Evolutionary conservation across 2,888 invertebrate genomes (phyloP).

Genomic region (Acanthococcus lagerstroemiae): DNA sequence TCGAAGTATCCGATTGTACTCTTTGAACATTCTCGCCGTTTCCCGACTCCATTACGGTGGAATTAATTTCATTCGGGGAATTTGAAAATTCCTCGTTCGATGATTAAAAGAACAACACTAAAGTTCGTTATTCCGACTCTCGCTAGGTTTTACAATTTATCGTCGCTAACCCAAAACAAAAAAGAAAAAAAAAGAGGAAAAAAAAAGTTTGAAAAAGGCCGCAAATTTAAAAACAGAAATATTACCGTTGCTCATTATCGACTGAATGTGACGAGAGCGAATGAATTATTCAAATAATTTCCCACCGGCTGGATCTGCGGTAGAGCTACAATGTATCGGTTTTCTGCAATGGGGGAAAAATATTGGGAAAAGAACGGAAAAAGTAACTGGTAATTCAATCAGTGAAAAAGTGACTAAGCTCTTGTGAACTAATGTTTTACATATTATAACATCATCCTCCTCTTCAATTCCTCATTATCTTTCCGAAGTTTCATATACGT

Average conservation of each 20-base stretch:
- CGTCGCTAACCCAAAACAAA: background rate
- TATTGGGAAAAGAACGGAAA: no score
- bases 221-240: background rate
- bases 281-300: background rate
- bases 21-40: background rate
- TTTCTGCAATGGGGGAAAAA: no score
- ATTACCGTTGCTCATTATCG: background rate
- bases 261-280: background rate
- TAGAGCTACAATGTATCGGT: no score
- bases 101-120: background rate
- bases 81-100: background rate
- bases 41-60: background rate
- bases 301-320: no score
- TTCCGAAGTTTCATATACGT: no score
- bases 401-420: no score
- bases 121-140: background rate
- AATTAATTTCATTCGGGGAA: background rate
- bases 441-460: no score
- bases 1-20: background rate
- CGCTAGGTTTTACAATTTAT: background rate
- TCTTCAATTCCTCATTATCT: no score
- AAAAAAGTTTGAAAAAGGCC: background rate
- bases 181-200: background rate
- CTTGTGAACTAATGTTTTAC: no score
- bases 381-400: no score